A percentile compares a stretch with the other conserved stretches of the same genome.
Evolutionary conservation across 2,888 invertebrate species (phyloP).

Genomic region (Globia sparganii): DNA sequence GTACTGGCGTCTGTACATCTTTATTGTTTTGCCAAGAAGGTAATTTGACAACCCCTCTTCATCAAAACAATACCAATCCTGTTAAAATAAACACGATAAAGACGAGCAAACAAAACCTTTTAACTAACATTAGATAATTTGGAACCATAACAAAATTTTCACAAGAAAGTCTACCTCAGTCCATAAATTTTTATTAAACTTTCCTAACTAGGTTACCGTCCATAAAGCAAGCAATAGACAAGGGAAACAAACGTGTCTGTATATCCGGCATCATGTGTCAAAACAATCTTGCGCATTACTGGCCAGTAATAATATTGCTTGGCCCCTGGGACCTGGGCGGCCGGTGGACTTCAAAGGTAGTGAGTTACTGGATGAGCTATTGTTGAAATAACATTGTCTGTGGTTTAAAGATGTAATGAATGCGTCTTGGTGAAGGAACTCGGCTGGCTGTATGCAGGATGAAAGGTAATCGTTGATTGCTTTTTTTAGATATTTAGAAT

Average conservation of each 20-base stretch:
- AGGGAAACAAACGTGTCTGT: slow-evolving; percentile 67
- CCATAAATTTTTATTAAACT: slow-evolving; percentile 32
- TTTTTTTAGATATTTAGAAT: neutral
- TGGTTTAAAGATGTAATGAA: neutral
- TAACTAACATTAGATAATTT: neutral
- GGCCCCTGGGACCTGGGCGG: slow-evolving; percentile 63
- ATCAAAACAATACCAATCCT: neutral
- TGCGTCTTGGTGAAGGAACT: neutral
- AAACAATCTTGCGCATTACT: slow-evolving; percentile 86
- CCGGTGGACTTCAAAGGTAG: slow-evolving; percentile 12
- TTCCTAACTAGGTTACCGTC: slow-evolving; percentile 41
- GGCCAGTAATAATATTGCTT: slow-evolving; percentile 80
- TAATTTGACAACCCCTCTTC: neutral
- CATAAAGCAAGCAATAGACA: slow-evolving; percentile 45
- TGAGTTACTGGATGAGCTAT: slow-evolving; percentile 43
- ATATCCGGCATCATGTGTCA: slow-evolving; percentile 81
- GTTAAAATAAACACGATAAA: neutral
- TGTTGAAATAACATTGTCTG: slow-evolving; percentile 24
- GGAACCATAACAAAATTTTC: neutral
- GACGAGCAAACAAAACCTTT: neutral
- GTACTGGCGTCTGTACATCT: too few relatives aligned
- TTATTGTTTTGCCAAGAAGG: neutral
- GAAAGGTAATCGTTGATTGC: neutral
- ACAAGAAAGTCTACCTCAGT: slow-evolving; percentile 19
- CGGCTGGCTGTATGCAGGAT: neutral